Base-by-base conservation (phyloP, 2,888 invertebrate genomes). In the Stramonita haemastoma region DNA sequence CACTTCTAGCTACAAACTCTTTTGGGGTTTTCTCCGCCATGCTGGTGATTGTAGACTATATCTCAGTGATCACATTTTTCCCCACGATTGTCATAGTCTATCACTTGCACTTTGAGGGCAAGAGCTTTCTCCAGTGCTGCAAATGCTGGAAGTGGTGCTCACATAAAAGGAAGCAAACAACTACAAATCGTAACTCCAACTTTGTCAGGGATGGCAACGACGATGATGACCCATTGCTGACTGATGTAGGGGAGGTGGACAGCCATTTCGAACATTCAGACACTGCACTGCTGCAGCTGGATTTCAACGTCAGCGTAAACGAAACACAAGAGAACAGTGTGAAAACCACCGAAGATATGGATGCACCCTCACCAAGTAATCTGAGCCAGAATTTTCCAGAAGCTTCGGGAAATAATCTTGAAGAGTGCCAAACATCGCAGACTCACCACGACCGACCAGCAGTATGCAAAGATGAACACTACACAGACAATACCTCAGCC, bases 41-140 rank as follows among this genome's bases (percentile, higher is more conserved):
- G 85, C 90, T 95, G 36, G 94, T 95, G 1, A 90, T 93, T 17
- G 92, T 95, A 29, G 95, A 95, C 91, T 95, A 95, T 91, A 29
- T 95, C n/a, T 95, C 94, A 89, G 95, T 95, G 29, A 93, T 95
- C 26, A 90, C 93, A 17, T 95, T 94, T 91, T 95, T 95, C 88
- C 95, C 95, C 0, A 92, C 93, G 22, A 94, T 94, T 22, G 93
- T 94, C 32, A 86, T 93, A 15, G 57, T 90, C n/a, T 91, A 93
- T 83, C 92, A 93, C 90, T n/a, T 92, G 6, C 91, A 93, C 84
- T 93, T 93, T 91, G 91, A 90, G 85, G 32, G 79, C 70, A 83
- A 77, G 29, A 86, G 13, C 22, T 17, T 26, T 66, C 60, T 60
- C 32, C 32, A 26, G 66, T 60, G 32, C 66, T 86, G 32, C 57